phyloP scores from a whole-genome alignment of 2,113 vertebrate species.

The Copsychus sechellarum region DNA sequence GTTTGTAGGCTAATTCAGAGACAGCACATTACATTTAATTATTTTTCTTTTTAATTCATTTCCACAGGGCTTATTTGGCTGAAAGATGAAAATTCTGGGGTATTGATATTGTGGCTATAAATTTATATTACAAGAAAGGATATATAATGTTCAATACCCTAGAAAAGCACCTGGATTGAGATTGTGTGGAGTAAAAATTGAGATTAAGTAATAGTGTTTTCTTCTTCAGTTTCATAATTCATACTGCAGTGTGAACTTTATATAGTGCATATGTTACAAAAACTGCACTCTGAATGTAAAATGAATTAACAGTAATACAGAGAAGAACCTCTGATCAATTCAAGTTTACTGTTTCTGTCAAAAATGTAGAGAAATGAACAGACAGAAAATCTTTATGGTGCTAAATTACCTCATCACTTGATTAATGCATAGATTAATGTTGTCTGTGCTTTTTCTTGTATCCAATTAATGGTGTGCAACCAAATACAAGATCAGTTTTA shows the following conservation, averaged over 20 bases:
- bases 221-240: slow-evolving; percentile 9
- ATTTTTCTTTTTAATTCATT: background rate
- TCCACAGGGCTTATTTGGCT: background rate
- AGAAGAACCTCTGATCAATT: background rate
- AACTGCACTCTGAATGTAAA: background rate
- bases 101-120: background rate
- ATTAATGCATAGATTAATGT: slow-evolving; percentile 17
- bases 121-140: background rate
- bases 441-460: slow-evolving; percentile 14
- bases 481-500: background rate
- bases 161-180: background rate
- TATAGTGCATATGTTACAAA: background rate
- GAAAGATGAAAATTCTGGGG: slow-evolving; percentile 10
- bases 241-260: background rate
- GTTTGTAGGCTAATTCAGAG: background rate
- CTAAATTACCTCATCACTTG: background rate
- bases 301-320: background rate
- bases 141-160: background rate
- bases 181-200: background rate
- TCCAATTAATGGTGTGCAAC: background rate
- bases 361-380: background rate
- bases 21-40: background rate
- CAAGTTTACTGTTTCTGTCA: background rate
- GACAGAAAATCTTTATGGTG: slow-evolving; percentile 1
- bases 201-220: slow-evolving; percentile 29